Evolutionary conservation across 2,113 vertebrate species (phyloP).

Genomic region (Phylloscopus trochilus): DNA sequence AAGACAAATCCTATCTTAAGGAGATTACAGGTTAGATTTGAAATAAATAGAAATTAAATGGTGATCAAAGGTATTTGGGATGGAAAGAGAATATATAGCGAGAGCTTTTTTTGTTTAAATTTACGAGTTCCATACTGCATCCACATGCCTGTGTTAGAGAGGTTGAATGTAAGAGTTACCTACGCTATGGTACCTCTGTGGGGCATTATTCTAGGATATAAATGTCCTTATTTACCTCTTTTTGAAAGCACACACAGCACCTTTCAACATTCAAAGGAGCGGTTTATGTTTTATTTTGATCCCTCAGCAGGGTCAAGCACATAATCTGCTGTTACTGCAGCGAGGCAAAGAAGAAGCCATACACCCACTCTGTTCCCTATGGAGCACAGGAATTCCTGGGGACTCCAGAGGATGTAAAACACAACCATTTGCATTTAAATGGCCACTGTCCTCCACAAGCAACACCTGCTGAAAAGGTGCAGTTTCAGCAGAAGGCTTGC

Average conservation of each 20-base stretch:
- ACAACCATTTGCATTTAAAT: constrained; percentile 25
- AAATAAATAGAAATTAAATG: constrained; percentile 24
- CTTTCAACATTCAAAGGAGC: not conserved
- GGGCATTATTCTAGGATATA: not conserved
- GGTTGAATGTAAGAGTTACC: not conserved
- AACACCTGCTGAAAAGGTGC: not conserved
- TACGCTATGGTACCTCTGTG: not conserved
- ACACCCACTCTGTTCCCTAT: not conserved
- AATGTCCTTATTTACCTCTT: not conserved
- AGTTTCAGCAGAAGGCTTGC: not conserved
- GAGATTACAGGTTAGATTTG: not conserved
- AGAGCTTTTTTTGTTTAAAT: not conserved
- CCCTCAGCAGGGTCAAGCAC: not conserved
- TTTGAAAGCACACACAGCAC: not conserved
- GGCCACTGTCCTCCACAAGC: not conserved
- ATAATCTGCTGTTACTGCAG: not conserved
- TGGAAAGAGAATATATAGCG: not conserved
- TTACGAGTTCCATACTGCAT: not conserved
- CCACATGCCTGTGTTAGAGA: not conserved
- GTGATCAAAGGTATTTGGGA: not conserved
- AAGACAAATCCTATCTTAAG: not conserved
- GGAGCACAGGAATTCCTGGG: not conserved
- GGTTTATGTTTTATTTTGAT: constrained; percentile 6
- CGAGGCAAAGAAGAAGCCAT: not conserved
- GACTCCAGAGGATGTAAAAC: not conserved